Conservation (phyloP, 2,113 vertebrate genomes). For the Cromileptes altivelis region DNA sequence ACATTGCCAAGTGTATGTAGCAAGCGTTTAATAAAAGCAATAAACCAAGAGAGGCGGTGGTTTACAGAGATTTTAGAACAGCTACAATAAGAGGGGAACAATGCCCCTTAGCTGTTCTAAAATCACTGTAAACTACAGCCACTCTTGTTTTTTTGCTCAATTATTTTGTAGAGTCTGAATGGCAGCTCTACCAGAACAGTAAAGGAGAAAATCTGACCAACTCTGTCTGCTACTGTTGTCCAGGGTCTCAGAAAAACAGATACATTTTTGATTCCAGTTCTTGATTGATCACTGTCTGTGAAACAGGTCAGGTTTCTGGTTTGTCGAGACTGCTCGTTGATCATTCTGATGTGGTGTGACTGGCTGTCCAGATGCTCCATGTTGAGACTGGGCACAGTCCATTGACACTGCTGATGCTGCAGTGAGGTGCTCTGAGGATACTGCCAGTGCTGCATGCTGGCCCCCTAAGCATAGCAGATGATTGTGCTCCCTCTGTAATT, state of each 20-base stretch:
- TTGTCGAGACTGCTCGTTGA: conserved; percentile 15
- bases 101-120: too few species aligned
- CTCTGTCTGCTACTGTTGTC: background rate
- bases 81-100: too few species aligned
- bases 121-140: too few species aligned
- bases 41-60: too few species aligned
- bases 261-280: conserved; percentile 27
- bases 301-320: conserved; percentile 26
- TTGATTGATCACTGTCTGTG: conserved; percentile 37
- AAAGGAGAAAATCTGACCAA: background rate
- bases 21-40: too few species aligned
- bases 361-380: conserved; percentile 55
- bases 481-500: conserved; percentile 61
- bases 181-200: background rate
- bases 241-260: conserved; percentile 1
- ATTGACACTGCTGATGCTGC: conserved; percentile 64
- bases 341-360: conserved; percentile 42
- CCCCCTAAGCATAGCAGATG: conserved; percentile 53
- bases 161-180: background rate
- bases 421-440: conserved; percentile 46
- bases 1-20: too few species aligned
- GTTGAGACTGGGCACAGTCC: conserved; percentile 53
- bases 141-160: too few species aligned
- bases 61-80: too few species aligned
- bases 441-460: conserved; percentile 38